Evolutionary conservation across 64 coral and sea anemone species (phyloP).

Genomic region (Porites lutea): DNA sequence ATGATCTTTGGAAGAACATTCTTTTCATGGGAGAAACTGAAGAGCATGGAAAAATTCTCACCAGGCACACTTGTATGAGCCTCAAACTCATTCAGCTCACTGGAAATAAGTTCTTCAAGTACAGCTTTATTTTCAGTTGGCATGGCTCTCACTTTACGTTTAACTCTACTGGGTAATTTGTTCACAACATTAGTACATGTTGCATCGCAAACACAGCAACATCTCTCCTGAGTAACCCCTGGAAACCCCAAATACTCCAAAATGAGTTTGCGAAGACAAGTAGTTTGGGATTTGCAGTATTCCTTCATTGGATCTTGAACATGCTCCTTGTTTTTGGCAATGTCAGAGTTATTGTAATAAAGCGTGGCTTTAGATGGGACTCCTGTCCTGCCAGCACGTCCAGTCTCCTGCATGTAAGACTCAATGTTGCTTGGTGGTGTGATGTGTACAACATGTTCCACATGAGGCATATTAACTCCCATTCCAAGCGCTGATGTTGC

Average conservation of each 20-base stretch:
- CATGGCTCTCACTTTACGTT: neutral
- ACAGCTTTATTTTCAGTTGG: neutral
- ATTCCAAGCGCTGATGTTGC: conserved; percentile 79
- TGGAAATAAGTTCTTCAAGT: too few species aligned
- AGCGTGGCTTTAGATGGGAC: neutral
- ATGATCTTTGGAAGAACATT: too few species aligned
- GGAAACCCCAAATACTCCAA: neutral
- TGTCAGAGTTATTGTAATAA: conserved; percentile 38
- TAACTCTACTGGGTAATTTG: neutral
- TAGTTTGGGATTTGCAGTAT: too few species aligned
- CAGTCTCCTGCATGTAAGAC: conserved; percentile 77
- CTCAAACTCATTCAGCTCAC: too few species aligned
- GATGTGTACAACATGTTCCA: conserved; percentile 65
- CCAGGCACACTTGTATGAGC: too few species aligned
- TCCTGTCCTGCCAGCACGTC: conserved; percentile 59
- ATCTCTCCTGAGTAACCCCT: neutral
- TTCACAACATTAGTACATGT: neutral
- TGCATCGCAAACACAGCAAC: conserved; percentile 16
- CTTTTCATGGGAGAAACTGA: too few species aligned
- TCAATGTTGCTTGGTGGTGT: conserved; percentile 64
- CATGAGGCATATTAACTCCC: conserved; percentile 69
- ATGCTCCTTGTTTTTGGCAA: too few species aligned
- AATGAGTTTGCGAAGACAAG: neutral
- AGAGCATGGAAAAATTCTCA: too few species aligned
- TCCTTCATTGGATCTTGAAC: too few species aligned